Percentiles rank a stretch among this genome's conserved stretches.
phyloP scores from a whole-genome alignment of 2,113 vertebrate genomes.

The Stegastes partitus region DNA sequence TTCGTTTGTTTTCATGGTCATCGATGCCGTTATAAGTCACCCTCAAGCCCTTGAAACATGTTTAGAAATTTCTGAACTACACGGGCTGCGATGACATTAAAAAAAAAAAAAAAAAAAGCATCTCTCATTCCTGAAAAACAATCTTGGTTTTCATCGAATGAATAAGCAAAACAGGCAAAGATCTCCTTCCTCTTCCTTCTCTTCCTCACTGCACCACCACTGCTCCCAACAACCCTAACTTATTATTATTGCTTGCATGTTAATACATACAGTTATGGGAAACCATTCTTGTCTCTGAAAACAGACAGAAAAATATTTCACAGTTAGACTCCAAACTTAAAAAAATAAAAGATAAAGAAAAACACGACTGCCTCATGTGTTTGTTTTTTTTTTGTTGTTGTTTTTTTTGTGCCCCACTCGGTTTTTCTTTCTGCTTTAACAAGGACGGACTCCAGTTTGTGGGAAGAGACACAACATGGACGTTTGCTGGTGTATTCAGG shows the following conservation, averaged over 20 bases:
- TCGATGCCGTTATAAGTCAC: conserved; percentile 7
- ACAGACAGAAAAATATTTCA: conserved; percentile 52
- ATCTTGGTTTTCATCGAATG: conserved; percentile 18
- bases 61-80: conserved; percentile 41
- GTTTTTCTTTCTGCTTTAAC: conserved; percentile 43
- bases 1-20: conserved; percentile 3
- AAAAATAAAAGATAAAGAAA: conserved; percentile 11
- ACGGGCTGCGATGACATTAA: conserved; percentile 9
- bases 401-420: background rate
- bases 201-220: conserved; percentile 39
- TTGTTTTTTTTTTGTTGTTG: conserved; percentile 5
- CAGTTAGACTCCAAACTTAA: conserved; percentile 47
- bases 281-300: conserved; percentile 50
- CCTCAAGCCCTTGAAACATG: conserved; percentile 39
- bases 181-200: conserved; percentile 25
- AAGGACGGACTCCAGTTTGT: conserved; percentile 53
- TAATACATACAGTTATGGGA: conserved; percentile 54
- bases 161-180: conserved; percentile 32
- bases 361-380: conserved; percentile 29
- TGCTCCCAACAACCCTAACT: conserved; percentile 57
- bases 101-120: conserved; percentile 18
- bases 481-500: conserved; percentile 86
- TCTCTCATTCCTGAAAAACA: conserved; percentile 42
- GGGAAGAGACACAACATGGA: conserved; percentile 64
- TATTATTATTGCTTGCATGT: conserved; percentile 84